phyloP scores from a whole-genome alignment of 2,113 vertebrate species.

The Catharus fuscescens region DNA sequence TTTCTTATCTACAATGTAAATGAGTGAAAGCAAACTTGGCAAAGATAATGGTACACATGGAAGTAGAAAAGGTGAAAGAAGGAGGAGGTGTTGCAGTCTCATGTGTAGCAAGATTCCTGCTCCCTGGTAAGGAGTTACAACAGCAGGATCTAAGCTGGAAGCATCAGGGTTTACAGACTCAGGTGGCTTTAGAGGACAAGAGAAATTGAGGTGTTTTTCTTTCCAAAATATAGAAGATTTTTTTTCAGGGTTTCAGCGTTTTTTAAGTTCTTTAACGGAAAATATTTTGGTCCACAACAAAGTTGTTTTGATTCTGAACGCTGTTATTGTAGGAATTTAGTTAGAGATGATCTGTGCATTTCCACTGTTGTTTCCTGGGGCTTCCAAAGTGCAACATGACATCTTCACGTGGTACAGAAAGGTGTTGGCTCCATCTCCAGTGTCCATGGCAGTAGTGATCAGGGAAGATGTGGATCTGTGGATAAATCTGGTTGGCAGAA shows the following conservation, averaged over 20 bases:
- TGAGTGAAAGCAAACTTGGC: background rate
- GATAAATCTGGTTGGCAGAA: background rate
- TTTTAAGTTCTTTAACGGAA: background rate
- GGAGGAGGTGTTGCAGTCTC: background rate
- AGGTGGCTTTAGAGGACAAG: background rate
- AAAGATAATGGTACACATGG: background rate
- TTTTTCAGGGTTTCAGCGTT: no score
- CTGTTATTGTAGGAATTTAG: background rate
- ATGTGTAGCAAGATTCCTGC: background rate
- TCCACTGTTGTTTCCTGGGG: background rate
- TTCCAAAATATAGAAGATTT: background rate
- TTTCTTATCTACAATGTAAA: fast-evolving
- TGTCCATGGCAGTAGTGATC: background rate
- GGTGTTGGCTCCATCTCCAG: background rate
- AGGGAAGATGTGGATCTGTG: background rate
- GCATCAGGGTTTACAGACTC: background rate
- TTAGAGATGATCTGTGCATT: fast-evolving
- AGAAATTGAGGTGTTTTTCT: background rate
- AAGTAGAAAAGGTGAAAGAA: background rate
- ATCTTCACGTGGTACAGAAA: background rate
- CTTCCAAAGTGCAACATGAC: background rate
- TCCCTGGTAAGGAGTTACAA: background rate
- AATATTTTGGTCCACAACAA: background rate
- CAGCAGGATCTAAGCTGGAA: background rate
- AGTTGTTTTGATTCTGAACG: background rate